Evolutionary conservation across 2,888 invertebrate species (phyloP), one percentile per base, ranked within the genome.

Genomic region (Orthosia gracilis): DNA sequence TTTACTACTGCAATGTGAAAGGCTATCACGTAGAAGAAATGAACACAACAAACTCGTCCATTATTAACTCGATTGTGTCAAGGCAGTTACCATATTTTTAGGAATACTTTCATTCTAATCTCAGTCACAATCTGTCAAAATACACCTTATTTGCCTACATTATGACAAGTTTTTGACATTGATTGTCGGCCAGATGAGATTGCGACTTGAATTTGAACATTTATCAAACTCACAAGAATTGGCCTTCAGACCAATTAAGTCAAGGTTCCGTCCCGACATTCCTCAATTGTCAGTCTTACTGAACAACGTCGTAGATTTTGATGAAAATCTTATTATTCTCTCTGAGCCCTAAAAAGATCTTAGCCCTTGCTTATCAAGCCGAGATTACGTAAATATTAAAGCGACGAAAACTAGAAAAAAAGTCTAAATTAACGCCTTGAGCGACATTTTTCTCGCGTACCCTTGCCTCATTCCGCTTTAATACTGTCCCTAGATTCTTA

Each of bases 401-500:
- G n/a, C 18, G 23, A 17, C 65, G 58, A 64, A 66, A 59, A 40
- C 54, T 52, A 67, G 52, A 40, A 40, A 67, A 55, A 55, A n/a
- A 55, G 13, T 26, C 55, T 66, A 50, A 58, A 61, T 55, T 59
- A 72, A 69, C 52, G 57, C 64, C 70, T 55, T 23, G 64, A 73
- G 54, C 52, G 21, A 75, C 50, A 71, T 83, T 85, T 77, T 85
- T 78, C 57, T 17, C 52, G 45, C 57, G 21, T 74, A 78, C 84
- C 86, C 74, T 81, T 81, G 31, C 59, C 62, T 62, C 66, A 49
- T 65, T 76, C 40, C 21, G 18, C 67, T 73, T 76, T 73, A 76
- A 80, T 73, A 72, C 69, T 72, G 78, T 84, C 84, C 81, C 82
- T 76, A 82, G 79, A 82, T 85, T 80, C 82, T 81, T 83, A 87